phyloP scores from a whole-genome alignment of 2,113 vertebrate species.

The Lophochroa leadbeateri region DNA sequence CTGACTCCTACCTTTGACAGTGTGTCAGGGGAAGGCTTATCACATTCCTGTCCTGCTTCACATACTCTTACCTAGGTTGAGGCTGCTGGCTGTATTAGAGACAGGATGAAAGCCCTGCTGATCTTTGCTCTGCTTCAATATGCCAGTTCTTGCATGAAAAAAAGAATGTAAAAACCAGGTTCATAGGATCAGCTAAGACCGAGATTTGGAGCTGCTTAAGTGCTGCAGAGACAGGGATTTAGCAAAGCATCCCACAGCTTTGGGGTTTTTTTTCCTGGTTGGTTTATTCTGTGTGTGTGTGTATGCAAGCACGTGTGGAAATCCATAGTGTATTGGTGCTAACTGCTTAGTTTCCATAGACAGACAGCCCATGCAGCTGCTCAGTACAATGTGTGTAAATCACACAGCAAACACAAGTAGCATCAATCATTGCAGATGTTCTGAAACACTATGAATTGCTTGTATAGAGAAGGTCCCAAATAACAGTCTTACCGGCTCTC shows the following conservation, averaged over 20 bases:
- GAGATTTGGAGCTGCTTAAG: background rate
- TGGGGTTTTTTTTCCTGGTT: background rate
- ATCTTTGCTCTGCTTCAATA: conserved; percentile 8
- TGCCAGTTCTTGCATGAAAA: background rate
- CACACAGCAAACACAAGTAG: background rate
- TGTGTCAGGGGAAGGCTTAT: background rate
- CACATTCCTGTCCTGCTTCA: background rate
- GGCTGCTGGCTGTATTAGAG: background rate
- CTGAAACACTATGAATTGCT: background rate
- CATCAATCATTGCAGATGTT: background rate
- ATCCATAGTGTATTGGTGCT: background rate
- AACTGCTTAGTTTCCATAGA: background rate
- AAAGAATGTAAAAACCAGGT: background rate
- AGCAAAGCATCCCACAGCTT: background rate
- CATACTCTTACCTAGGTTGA: background rate
- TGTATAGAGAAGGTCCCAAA: background rate
- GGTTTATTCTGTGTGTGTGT: background rate
- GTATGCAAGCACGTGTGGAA: background rate
- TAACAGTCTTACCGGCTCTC: background rate
- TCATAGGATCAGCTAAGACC: background rate
- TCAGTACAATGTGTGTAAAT: background rate
- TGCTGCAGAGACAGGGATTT: conserved; percentile 2
- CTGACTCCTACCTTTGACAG: background rate
- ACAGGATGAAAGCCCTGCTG: background rate
- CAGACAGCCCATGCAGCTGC: background rate